These are phyloP conservation scores for Ylistrum balloti DNA, from an alignment of 1,140 invertebrate genomes.

Conservation along the genomic window DNA sequence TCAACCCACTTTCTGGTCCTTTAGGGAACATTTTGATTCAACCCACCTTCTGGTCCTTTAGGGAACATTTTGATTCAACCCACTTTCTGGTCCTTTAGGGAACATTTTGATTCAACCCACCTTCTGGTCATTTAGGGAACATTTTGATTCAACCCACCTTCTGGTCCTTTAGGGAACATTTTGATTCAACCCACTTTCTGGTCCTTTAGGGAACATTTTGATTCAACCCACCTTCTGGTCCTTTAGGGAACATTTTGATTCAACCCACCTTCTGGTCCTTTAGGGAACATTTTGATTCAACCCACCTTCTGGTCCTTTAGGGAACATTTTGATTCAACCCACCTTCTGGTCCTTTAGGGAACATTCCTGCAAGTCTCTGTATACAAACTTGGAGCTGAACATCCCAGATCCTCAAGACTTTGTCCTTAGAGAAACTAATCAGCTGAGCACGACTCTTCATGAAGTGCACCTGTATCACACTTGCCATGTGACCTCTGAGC, in stretches of 20 bases:
- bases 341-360: conserved; percentile 82
- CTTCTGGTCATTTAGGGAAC: background rate
- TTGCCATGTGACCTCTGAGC: conserved; percentile 81
- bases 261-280: background rate
- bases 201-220: background rate
- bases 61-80: background rate
- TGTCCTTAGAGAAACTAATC: conserved; percentile 82
- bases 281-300: background rate
- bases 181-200: background rate
- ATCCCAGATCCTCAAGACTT: conserved; percentile 82
- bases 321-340: background rate
- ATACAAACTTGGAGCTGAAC: conserved; percentile 83
- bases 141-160: background rate
- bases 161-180: conserved; percentile 2
- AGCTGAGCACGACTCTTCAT: conserved; percentile 78
- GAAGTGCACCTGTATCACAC: conserved; percentile 81
- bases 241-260: background rate
- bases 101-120: background rate
- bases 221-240: background rate
- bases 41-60: background rate
- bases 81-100: background rate
- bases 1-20: background rate
- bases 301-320: background rate
- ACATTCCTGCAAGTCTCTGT: conserved; percentile 81
- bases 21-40: background rate